Conservation (phyloP, 2,888 invertebrate genomes). For the Deroplatys truncata region DNA sequence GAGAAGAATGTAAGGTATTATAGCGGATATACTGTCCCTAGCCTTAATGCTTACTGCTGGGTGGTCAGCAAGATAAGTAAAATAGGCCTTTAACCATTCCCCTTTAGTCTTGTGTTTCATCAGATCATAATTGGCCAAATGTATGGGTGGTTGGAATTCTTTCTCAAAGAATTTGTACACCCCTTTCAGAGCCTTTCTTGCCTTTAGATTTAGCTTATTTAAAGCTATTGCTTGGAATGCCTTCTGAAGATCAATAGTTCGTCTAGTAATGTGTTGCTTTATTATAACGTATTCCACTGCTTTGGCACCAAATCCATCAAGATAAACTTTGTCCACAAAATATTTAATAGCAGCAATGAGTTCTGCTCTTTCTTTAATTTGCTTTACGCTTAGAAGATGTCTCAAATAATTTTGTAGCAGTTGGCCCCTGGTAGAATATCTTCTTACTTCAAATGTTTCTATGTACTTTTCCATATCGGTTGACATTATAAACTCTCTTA, state of each 20-base stretch:
- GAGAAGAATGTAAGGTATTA: not conserved
- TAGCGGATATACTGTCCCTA: not conserved
- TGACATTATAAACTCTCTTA: not conserved
- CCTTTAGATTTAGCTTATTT: not conserved
- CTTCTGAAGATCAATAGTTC: not conserved
- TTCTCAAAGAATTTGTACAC: not conserved
- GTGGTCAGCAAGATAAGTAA: not conserved
- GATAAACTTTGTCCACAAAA: not conserved
- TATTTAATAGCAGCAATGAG: not conserved
- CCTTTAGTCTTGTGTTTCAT: not conserved
- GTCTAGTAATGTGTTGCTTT: not conserved
- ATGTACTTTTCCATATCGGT: not conserved
- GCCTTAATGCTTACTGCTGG: not conserved
- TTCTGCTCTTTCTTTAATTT: not conserved
- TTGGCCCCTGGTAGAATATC: not conserved
- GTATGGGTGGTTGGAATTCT: not conserved
- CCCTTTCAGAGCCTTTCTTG: not conserved
- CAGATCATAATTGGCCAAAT: not conserved
- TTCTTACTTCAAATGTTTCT: not conserved
- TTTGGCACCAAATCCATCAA: not conserved
- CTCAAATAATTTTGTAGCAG: not conserved
- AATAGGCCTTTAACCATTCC: not conserved
- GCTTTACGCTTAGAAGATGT: not conserved
- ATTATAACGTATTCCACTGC: not conserved
- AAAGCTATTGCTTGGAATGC: not conserved